phyloP scores from a whole-genome alignment of 64 coral and sea anemone species.

The Platygyra sinensis region DNA sequence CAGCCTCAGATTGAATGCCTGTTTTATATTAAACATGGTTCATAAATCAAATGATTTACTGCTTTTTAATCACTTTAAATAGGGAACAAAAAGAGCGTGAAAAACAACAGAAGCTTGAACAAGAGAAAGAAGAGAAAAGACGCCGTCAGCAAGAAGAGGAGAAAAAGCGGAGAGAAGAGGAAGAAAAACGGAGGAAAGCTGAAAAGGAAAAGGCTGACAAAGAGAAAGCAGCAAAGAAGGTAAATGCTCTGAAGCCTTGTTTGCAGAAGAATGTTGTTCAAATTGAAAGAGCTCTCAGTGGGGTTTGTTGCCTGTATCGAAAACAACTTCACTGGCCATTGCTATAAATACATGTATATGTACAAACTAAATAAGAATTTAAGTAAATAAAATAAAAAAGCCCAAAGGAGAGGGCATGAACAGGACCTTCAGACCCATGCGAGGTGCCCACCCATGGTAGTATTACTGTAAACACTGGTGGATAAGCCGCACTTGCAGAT shows the following conservation, averaged over 20 bases:
- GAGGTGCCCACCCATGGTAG: no score
- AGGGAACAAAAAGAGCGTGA: conserved; percentile 99
- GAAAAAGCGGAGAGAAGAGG: conserved; percentile 87
- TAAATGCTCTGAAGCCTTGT: not conserved
- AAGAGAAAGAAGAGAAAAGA: conserved; percentile 89
- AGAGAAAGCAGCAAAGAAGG: conserved; percentile 83
- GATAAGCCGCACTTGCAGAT: no score
- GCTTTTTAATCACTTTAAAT: not conserved
- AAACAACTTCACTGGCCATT: no score
- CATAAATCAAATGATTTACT: no score
- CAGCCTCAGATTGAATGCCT: not conserved
- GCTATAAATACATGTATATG: no score
- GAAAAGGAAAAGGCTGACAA: conserved; percentile 94
- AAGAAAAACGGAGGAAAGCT: conserved; percentile 90
- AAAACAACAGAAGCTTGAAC: conserved; percentile 84
- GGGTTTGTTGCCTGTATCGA: no score
- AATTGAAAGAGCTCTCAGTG: not conserved
- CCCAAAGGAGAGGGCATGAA: no score
- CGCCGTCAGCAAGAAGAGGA: conserved; percentile 91
- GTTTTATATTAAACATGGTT: not conserved
- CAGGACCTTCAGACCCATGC: no score
- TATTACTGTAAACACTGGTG: no score
- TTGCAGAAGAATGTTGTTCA: no score
- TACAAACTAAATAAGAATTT: no score
- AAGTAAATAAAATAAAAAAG: no score